Evolutionary conservation across 2,797 vertebrate genomes (phyloP).

Genomic region (Lophotriccus pileatus): DNA sequence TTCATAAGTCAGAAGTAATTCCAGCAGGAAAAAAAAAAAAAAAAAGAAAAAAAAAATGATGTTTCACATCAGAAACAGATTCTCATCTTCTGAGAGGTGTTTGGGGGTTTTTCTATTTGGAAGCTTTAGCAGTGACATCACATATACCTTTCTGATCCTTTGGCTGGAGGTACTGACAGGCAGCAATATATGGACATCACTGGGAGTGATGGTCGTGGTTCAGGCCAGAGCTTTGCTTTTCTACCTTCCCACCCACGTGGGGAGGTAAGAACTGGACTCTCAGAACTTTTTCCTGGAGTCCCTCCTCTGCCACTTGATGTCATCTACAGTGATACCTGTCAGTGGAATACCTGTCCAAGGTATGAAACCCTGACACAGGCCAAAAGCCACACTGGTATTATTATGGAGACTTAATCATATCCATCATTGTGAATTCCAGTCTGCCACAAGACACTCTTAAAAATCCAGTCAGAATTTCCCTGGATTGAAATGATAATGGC

Average conservation of each 20-base stretch:
- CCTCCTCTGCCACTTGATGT: neutral
- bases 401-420: neutral
- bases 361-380: neutral
- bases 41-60: neutral
- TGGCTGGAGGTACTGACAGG: neutral
- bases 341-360: neutral
- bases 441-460: neutral
- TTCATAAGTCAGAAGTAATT: conserved; percentile 16
- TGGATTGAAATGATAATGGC: neutral
- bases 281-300: too few relatives aligned
- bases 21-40: accelerated
- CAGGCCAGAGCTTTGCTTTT: neutral
- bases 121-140: neutral
- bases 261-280: neutral
- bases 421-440: neutral
- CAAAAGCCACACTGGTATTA: neutral
- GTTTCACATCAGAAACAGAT: neutral
- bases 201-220: neutral
- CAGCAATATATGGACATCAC: neutral
- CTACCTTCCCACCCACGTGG: neutral
- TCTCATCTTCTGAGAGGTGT: neutral
- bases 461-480: neutral
- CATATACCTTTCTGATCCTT: neutral
- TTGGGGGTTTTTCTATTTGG: neutral
- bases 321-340: neutral